Evolutionary conservation across 1,140 invertebrate species (phyloP).

Genomic region (Daktulosphaira vitifoliae): DNA sequence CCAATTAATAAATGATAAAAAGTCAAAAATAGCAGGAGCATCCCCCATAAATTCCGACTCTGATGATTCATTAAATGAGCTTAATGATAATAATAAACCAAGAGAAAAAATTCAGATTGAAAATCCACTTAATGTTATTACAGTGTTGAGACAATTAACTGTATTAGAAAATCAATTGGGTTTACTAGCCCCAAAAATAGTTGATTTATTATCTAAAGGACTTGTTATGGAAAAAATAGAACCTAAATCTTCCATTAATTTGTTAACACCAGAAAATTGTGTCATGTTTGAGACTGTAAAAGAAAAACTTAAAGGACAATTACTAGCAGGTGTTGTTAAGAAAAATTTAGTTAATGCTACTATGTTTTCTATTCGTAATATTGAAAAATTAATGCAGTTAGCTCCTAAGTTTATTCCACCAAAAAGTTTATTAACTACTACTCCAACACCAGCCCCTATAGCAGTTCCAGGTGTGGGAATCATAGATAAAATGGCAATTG

Average conservation of each 20-base stretch:
- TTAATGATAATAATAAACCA: slow-evolving; percentile 29
- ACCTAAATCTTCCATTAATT: slow-evolving; percentile 61
- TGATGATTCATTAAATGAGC: slow-evolving; percentile 39
- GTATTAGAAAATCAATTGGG: slow-evolving; percentile 71
- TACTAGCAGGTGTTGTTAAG: slow-evolving; percentile 64
- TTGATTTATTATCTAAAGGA: slow-evolving; percentile 61
- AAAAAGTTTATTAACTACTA: slow-evolving; percentile 3
- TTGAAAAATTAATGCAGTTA: slow-evolving; percentile 38
- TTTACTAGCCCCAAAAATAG: slow-evolving; percentile 65
- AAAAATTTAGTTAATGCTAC: slow-evolving; percentile 54
- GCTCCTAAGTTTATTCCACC: slow-evolving; percentile 36
- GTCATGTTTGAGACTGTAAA: slow-evolving; percentile 72
- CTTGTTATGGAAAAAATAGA: slow-evolving; percentile 63
- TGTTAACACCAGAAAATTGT: slow-evolving; percentile 59
- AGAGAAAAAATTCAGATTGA: slow-evolving; percentile 35
- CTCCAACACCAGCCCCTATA: slow-evolving; percentile 38
- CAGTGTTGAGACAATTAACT: slow-evolving; percentile 61
- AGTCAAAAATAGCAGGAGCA: slow-evolving; percentile 4
- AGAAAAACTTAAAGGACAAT: slow-evolving; percentile 71
- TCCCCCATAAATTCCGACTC: slow-evolving; percentile 28
- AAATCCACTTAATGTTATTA: slow-evolving; percentile 47
- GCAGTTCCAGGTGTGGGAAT: slow-evolving; percentile 57
- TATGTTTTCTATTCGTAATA: slow-evolving; percentile 46
- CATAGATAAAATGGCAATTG: slow-evolving; percentile 62
- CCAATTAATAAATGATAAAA: background rate